A percentile compares a stretch with the other conserved stretches of the same genome.
These are phyloP conservation scores for Drosophila oshimai DNA, from an alignment of 1,140 invertebrate genomes.

Conservation along the genomic window DNA sequence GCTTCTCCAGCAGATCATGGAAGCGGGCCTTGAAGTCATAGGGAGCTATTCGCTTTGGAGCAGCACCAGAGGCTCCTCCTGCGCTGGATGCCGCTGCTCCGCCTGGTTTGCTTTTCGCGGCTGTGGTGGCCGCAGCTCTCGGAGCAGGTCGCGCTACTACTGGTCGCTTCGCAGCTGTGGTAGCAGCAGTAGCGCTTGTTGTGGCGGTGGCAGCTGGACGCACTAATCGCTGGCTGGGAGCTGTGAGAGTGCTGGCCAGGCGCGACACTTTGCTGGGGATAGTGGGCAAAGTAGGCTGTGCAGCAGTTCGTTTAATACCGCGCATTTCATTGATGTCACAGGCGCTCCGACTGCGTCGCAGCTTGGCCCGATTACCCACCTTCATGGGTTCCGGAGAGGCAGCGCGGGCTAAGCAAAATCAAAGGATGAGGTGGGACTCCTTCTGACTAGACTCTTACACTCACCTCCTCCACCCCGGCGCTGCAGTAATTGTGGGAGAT, in stretches of 20 bases:
- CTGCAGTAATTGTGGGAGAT: constrained; percentile 42
- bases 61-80: neutral
- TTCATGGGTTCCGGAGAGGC: constrained; percentile 57
- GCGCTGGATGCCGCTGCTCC: neutral
- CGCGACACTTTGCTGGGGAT: constrained; percentile 63
- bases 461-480: constrained; percentile 35
- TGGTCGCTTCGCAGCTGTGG: constrained; percentile 7
- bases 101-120: constrained; percentile 24
- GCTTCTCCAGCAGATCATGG: constrained; percentile 85
- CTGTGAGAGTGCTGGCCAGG: constrained; percentile 3
- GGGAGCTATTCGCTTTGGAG: constrained; percentile 83
- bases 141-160: neutral
- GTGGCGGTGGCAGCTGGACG: neutral
- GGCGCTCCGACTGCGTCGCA: constrained; percentile 72
- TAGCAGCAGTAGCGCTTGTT: neutral
- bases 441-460: neutral
- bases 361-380: constrained; percentile 36
- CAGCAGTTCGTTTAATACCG: constrained; percentile 43
- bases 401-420: constrained; percentile 27
- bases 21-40: constrained; percentile 86
- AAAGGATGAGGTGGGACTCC: neutral
- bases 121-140: neutral
- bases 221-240: neutral
- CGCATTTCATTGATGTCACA: constrained; percentile 67
- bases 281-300: constrained; percentile 32